phyloP scores from a whole-genome alignment of 1,140 invertebrate species.

The Drosophila obscura region DNA sequence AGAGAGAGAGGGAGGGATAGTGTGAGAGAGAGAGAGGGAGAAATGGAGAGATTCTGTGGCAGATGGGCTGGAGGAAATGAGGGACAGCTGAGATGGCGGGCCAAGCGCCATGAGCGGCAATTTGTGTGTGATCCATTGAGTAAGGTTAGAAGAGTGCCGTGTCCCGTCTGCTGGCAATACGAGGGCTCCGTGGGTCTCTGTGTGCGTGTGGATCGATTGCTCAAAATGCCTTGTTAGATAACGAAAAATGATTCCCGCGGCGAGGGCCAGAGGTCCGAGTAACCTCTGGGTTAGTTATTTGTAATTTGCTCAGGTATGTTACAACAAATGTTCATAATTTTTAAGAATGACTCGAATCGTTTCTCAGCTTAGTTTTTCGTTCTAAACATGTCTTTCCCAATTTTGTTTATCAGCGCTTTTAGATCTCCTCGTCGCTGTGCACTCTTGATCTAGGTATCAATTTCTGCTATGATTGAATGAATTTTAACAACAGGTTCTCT shows the following conservation, averaged over 20 bases:
- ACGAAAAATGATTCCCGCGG: constrained; percentile 74
- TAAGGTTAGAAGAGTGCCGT: constrained; percentile 42
- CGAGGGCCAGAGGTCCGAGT: constrained; percentile 30
- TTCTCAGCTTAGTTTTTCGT: constrained; percentile 27
- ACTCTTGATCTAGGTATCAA: constrained; percentile 72
- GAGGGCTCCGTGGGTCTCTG: constrained; percentile 1
- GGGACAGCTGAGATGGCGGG: constrained; percentile 17
- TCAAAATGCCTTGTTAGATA: constrained; percentile 77
- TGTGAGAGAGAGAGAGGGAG: neutral
- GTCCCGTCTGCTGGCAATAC: too few species aligned
- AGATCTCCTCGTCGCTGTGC: constrained; percentile 51
- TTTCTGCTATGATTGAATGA: constrained; percentile 78
- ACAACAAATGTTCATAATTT: constrained; percentile 80
- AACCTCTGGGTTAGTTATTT: constrained; percentile 27
- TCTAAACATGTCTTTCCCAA: constrained; percentile 21
- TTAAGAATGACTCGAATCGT: constrained; percentile 75
- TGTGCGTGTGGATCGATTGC: constrained; percentile 63
- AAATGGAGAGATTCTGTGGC: neutral
- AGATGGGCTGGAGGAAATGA: constrained; percentile 12
- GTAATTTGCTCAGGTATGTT: constrained; percentile 78
- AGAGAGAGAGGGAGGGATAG: neutral
- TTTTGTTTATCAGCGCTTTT: constrained; percentile 53
- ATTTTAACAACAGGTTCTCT: constrained; percentile 41
- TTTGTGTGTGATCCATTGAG: constrained; percentile 78
- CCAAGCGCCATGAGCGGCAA: constrained; percentile 65